A percentile compares a stretch with the other conserved stretches of the same genome.
Conservation (phyloP, 2,113 vertebrate genomes). For the Syrrhaptes paradoxus region DNA sequence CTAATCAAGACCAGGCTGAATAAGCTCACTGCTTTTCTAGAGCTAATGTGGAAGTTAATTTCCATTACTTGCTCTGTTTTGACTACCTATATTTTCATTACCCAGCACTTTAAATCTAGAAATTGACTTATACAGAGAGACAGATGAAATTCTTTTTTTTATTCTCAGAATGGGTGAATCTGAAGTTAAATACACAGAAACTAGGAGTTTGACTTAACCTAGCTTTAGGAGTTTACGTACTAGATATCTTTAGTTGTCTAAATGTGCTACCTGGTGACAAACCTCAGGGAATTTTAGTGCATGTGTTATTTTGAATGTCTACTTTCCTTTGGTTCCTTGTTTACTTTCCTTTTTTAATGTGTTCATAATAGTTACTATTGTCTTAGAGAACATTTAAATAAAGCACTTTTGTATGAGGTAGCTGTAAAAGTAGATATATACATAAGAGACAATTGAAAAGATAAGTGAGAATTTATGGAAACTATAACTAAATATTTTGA, state of each 20-base stretch:
- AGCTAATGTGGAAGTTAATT: background rate
- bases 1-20: background rate
- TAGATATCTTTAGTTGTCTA: background rate
- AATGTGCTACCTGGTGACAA: background rate
- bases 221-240: background rate
- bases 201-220: background rate
- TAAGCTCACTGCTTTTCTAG: background rate
- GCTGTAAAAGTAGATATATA: background rate
- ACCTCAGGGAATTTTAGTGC: background rate
- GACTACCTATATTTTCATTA: background rate
- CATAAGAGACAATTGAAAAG: background rate
- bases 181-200: background rate
- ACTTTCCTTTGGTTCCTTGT: background rate
- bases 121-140: background rate
- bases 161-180: background rate
- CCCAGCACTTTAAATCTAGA: background rate
- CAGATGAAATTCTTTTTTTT: background rate
- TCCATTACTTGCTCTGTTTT: background rate
- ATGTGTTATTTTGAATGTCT: background rate
- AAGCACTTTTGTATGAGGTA: background rate
- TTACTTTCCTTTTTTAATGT: background rate
- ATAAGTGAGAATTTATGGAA: background rate
- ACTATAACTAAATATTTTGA: background rate
- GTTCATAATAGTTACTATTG: background rate
- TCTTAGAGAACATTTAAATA: background rate